Conservation (phyloP, 2,797 vertebrate genomes). For the Pyrocephalus nanus region DNA sequence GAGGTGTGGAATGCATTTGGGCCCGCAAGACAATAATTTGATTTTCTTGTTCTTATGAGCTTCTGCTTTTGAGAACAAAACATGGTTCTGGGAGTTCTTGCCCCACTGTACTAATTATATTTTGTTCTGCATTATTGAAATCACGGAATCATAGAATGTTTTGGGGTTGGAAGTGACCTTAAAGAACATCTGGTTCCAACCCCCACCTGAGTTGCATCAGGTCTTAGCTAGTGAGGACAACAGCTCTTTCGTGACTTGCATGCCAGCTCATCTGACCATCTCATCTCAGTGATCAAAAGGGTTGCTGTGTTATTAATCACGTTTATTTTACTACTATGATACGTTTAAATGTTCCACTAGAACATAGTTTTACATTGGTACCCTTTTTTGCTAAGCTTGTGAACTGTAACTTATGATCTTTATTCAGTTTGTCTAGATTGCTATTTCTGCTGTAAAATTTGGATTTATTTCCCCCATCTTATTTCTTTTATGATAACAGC, state of each 20-base stretch:
- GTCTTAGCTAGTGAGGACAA: not conserved
- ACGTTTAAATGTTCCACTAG: not conserved
- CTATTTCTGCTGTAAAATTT: not conserved
- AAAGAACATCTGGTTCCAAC: not conserved
- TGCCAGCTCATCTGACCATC: not conserved
- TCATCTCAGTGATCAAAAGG: not conserved
- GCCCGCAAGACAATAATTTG: not conserved
- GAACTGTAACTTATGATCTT: not conserved
- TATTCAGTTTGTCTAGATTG: not conserved
- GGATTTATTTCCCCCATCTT: not conserved
- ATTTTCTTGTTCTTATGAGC: not conserved
- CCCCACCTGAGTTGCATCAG: not conserved
- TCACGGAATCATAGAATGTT: not conserved
- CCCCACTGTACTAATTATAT: not conserved
- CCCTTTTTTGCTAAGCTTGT: not conserved
- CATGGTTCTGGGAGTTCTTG: conserved; percentile 51
- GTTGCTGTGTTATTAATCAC: not conserved
- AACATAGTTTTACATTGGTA: not conserved
- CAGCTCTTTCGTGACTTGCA: not conserved
- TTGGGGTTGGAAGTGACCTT: not conserved
- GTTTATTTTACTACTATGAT: not conserved
- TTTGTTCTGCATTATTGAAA: not conserved
- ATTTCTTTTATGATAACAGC: not conserved
- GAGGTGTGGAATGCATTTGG: conserved; percentile 2
- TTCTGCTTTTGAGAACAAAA: conserved; percentile 30